These are phyloP conservation scores for Spodoptera picta DNA, from an alignment of 2,888 invertebrate genomes.

Conservation along the genomic window DNA sequence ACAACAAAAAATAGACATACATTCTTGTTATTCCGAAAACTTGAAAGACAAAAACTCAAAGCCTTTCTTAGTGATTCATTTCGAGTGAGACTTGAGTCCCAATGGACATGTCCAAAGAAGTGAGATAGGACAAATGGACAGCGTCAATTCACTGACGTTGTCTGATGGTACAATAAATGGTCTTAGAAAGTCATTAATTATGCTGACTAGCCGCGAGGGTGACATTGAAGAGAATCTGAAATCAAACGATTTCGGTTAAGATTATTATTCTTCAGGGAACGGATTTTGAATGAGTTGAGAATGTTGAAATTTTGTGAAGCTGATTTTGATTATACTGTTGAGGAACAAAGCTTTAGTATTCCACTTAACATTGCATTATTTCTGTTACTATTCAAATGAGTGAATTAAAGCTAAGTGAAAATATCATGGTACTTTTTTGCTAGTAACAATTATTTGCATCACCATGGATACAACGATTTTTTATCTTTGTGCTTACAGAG, in stretches of 20 bases:
- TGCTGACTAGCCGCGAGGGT: conserved; percentile 45
- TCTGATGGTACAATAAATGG: conserved; percentile 34
- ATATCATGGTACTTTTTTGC: too few relatives aligned
- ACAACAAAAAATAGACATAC: neutral
- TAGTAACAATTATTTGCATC: too few relatives aligned
- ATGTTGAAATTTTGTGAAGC: neutral
- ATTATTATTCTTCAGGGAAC: conserved; percentile 21
- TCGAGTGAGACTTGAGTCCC: conserved; percentile 31
- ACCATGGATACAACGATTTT: too few relatives aligned
- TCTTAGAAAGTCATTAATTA: conserved; percentile 51
- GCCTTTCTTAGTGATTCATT: conserved; percentile 17
- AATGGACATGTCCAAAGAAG: conserved; percentile 36
- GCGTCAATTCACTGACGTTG: conserved; percentile 29
- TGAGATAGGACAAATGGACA: conserved; percentile 42
- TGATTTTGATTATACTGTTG: too few relatives aligned
- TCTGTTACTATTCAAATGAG: too few relatives aligned
- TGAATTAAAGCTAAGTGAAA: too few relatives aligned
- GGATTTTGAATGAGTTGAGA: conserved; percentile 1
- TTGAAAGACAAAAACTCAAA: conserved; percentile 10
- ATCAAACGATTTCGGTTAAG: conserved; percentile 37
- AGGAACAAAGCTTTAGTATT: too few relatives aligned
- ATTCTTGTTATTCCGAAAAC: conserved; percentile 13
- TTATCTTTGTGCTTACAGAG: too few relatives aligned
- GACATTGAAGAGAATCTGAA: conserved; percentile 16
- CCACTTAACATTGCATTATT: too few relatives aligned